phyloP scores from a whole-genome alignment of 1,140 invertebrate genomes.

The Maniola jurtina region DNA sequence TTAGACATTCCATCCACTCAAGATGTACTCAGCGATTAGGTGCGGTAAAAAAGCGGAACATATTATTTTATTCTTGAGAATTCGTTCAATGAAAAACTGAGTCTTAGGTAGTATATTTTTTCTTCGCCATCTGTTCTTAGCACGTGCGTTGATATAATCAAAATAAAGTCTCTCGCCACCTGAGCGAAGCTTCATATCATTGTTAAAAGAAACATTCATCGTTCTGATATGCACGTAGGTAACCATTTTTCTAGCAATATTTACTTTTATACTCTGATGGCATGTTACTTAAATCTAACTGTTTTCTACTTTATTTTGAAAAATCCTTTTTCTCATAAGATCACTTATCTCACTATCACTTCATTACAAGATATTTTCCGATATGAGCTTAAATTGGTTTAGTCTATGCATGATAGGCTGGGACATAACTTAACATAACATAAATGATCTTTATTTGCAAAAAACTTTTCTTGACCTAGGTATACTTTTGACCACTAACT shows the following conservation, averaged over 20 bases:
- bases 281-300: too few species aligned
- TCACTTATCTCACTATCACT: too few species aligned
- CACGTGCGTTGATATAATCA: conserved; percentile 49
- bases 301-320: conserved; percentile 16
- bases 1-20: not conserved
- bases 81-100: conserved; percentile 7
- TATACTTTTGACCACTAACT: too few species aligned
- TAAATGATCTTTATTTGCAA: too few species aligned
- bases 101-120: conserved; percentile 4
- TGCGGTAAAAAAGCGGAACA: conserved; percentile 12
- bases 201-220: conserved; percentile 55
- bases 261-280: conserved; percentile 52
- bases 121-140: conserved; percentile 32
- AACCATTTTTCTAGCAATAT: conserved; percentile 53
- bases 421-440: too few species aligned
- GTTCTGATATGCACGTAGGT: conserved; percentile 35
- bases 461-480: too few species aligned
- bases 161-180: conserved; percentile 52
- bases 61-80: not conserved
- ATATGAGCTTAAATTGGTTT: too few species aligned
- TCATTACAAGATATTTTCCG: too few species aligned
- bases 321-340: not conserved
- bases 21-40: conserved; percentile 6
- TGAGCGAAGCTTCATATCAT: conserved; percentile 52
- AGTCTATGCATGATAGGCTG: too few species aligned